A percentile compares a stretch with the other conserved stretches of the same genome.
These are phyloP conservation scores for Bombus pyrosoma DNA, from an alignment of 1,140 invertebrate species.

Conservation along the genomic window DNA sequence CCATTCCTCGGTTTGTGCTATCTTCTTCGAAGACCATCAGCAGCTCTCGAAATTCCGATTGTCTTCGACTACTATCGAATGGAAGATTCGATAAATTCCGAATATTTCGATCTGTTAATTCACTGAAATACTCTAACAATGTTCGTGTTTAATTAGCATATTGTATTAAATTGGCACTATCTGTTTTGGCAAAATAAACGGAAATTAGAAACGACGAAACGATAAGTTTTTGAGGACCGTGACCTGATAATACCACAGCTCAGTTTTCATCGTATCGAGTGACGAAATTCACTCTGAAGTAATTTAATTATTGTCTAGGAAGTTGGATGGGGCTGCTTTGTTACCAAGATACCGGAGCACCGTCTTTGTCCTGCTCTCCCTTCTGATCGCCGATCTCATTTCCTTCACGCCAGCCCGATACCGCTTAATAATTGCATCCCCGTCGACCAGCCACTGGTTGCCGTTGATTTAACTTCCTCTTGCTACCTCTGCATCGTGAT, in stretches of 20 bases:
- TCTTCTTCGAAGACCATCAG: too few species aligned
- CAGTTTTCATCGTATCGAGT: conserved; percentile 5
- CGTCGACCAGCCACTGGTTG: not conserved
- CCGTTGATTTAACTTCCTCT: conserved; percentile 27
- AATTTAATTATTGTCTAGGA: conserved; percentile 56
- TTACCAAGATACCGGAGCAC: conserved; percentile 3
- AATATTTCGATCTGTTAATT: not conserved
- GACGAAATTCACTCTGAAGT: not conserved
- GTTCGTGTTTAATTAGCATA: not conserved
- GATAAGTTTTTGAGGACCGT: not conserved
- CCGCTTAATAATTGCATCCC: conserved; percentile 39
- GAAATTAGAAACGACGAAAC: not conserved
- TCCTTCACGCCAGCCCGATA: conserved; percentile 32
- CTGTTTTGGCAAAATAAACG: not conserved
- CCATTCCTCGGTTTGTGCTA: too few species aligned
- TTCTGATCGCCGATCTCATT: conserved; percentile 48
- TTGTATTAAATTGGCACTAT: not conserved
- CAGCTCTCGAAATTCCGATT: too few species aligned
- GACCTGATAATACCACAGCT: conserved; percentile 7
- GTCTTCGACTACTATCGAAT: not conserved
- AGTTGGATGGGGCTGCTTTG: conserved; percentile 48
- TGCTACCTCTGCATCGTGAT: not conserved
- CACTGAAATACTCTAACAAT: not conserved
- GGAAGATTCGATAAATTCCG: not conserved
- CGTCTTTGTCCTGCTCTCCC: conserved; percentile 9